A percentile compares a stretch with the other conserved stretches of the same genome.
These are phyloP conservation scores for Notodonta ziczac DNA, from an alignment of 2,888 invertebrate genomes.

Conservation along the genomic window DNA sequence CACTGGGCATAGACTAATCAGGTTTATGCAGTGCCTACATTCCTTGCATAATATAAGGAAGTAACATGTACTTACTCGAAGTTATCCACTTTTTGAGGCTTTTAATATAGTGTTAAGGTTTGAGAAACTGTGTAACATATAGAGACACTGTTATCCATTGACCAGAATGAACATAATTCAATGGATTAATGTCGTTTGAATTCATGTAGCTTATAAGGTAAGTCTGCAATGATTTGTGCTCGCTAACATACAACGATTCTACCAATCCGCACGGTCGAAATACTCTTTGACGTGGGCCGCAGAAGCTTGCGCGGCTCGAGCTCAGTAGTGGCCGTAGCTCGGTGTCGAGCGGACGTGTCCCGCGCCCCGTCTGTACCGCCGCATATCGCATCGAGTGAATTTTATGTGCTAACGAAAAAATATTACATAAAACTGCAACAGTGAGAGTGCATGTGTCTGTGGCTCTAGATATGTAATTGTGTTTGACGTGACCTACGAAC, in stretches of 20 bases:
- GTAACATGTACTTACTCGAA: too few species aligned
- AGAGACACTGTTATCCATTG: too few species aligned
- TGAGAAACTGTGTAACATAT: too few species aligned
- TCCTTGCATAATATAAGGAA: not conserved
- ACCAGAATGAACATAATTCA: not conserved
- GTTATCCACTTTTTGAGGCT: too few species aligned
- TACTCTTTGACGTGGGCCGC: constrained; percentile 66
- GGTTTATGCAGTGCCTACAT: not conserved
- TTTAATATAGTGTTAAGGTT: too few species aligned
- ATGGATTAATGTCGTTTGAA: not conserved
- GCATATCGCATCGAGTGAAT: constrained; percentile 55
- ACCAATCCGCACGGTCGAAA: constrained; percentile 50
- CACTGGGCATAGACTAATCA: constrained; percentile 25
- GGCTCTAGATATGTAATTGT: constrained; percentile 54
- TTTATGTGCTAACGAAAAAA: constrained; percentile 63
- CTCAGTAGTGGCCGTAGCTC: constrained; percentile 66
- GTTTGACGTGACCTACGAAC: constrained; percentile 57
- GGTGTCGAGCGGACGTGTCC: constrained; percentile 56
- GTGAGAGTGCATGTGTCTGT: constrained; percentile 66
- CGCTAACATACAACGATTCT: constrained; percentile 60
- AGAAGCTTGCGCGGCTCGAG: constrained; percentile 71
- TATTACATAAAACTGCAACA: constrained; percentile 38
- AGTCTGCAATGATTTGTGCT: constrained; percentile 33
- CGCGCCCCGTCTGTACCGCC: constrained; percentile 37
- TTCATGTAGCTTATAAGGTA: constrained; percentile 15